Evolutionary conservation across 1,140 invertebrate genomes (phyloP).

Genomic region (Acyrthosiphon pisum): DNA sequence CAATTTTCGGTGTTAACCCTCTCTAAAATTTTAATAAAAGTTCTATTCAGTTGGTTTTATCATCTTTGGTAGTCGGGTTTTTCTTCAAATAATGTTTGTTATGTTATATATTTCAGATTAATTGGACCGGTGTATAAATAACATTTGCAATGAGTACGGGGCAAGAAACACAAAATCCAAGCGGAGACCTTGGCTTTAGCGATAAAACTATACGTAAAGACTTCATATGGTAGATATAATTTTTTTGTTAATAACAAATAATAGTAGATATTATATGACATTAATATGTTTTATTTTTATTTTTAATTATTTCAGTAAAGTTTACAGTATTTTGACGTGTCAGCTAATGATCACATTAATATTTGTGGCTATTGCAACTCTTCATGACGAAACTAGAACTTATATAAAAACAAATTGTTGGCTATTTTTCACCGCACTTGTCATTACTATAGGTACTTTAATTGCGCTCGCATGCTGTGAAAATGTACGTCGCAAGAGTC

Average conservation of each 20-base stretch:
- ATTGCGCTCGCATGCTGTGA: constrained; percentile 89
- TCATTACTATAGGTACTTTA: constrained; percentile 74
- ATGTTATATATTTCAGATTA: neutral
- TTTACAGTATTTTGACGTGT: constrained; percentile 81
- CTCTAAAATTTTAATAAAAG: too few relatives aligned
- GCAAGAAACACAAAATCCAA: constrained; percentile 45
- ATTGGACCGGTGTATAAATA: neutral
- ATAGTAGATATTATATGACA: neutral
- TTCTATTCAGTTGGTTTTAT: too few relatives aligned
- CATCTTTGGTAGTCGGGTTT: neutral
- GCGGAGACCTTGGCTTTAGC: constrained; percentile 72
- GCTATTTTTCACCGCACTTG: constrained; percentile 64
- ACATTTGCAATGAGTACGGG: constrained; percentile 27
- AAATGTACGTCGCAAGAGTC: constrained; percentile 79
- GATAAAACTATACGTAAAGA: constrained; percentile 76
- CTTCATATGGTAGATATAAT: constrained; percentile 75
- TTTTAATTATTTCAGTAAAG: constrained; percentile 69
- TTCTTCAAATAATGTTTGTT: neutral
- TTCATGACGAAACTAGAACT: neutral
- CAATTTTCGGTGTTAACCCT: too few relatives aligned
- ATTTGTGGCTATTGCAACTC: constrained; percentile 76
- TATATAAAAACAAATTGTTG: constrained; percentile 32
- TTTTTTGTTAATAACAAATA: neutral
- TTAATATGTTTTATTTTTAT: neutral
- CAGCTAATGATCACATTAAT: constrained; percentile 82